Conservation (phyloP, 2,113 vertebrate genomes). For the Laterallus jamaicensis region DNA sequence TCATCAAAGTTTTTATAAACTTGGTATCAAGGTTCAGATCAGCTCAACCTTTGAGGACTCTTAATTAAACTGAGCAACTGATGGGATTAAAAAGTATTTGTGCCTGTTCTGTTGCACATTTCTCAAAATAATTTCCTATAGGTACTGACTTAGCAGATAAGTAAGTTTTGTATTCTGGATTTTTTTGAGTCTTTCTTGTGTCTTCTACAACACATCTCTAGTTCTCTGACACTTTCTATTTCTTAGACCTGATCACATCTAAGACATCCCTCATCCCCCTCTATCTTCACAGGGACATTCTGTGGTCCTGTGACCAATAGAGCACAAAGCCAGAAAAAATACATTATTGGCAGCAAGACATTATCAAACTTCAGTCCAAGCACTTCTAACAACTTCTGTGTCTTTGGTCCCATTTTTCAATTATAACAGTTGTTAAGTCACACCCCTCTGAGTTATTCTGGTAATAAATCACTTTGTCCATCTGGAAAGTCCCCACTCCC, state of each 20-base stretch:
- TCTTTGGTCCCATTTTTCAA: constrained; percentile 48
- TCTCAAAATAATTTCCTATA: not conserved
- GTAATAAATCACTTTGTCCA: constrained; percentile 34
- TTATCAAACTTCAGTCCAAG: not conserved
- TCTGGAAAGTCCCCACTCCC: constrained; percentile 30
- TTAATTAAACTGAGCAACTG: not conserved
- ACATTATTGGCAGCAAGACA: not conserved
- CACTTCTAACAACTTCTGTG: constrained; percentile 6
- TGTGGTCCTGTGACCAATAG: not conserved
- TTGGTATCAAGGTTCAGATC: not conserved
- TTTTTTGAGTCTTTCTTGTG: not conserved
- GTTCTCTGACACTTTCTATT: not conserved
- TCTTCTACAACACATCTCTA: not conserved
- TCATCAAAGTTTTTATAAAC: not conserved
- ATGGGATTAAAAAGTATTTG: not conserved
- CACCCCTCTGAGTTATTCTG: constrained; percentile 27
- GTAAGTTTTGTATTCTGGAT: not conserved
- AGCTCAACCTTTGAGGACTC: not conserved
- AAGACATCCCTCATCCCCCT: not conserved
- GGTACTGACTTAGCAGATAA: not conserved
- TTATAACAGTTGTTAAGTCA: constrained; percentile 47
- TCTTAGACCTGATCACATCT: not conserved
- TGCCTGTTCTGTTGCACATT: not conserved
- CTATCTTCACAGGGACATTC: not conserved
- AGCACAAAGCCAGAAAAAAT: constrained; percentile 13